Evolutionary conservation across 2,888 invertebrate genomes (phyloP), one percentile per base, ranked within the genome.

Genomic region (Oxycera nigricornis): DNA sequence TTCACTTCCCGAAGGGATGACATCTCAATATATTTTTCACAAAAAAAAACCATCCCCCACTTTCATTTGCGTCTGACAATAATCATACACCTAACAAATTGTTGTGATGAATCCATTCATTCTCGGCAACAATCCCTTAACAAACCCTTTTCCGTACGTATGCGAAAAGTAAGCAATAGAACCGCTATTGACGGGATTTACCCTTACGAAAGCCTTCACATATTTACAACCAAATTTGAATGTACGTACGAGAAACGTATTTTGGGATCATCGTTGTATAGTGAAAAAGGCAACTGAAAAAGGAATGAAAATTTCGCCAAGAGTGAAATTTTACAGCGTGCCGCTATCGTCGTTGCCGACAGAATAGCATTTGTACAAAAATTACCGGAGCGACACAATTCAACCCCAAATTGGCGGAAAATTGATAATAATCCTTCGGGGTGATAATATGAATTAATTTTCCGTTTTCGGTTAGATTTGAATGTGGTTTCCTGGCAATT

Each of bases 401-500:
- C 76, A 77, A 76, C 74, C 75, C 76, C 73, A 77, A 77, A 77
- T 77, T 77, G 77, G 77, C 76, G 75, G 72, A 76, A 77, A 77
- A 77, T 77, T 77, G 77, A 76, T 76, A 77, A 77, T 77, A 77
- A 77, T 77, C 77, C 75, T 75, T 78, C 73, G 72, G 76, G 70
- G 52, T 55, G 67, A 73, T 65, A 73, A 65, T 11, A 55, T 39
- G 67, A 73, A 73, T 67, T 67, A 65, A 73, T 67, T 65, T 65
- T 22, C 17, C 22, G 55, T 55, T 55, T 55, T 22, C 4, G 55
- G 20, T 55, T 1, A 24, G 3, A 6, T 22, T 55, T 24, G 55
- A 24, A 55, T 6, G 17, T 72, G 17, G 11, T 31, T 35, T 3
- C 1, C 39, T 6, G 9, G 28, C 26, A 4, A 14, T 59, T 59